Percentiles rank a stretch among this genome's conserved stretches.
Evolutionary conservation across 2,888 invertebrate genomes (phyloP).

Genomic region (Metellina segmentata): DNA sequence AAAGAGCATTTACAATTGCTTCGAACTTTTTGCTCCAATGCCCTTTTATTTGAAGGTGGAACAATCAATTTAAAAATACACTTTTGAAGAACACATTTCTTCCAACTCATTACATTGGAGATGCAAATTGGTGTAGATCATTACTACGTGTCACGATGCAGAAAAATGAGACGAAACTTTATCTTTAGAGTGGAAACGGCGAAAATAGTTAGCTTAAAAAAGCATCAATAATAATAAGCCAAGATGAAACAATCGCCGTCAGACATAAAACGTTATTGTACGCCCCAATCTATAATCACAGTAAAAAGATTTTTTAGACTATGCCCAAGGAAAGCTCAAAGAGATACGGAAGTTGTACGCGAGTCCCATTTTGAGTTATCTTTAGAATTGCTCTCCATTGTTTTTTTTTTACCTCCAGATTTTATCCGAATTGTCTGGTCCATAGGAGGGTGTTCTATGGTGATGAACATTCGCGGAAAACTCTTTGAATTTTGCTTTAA

Average conservation of each 20-base stretch:
- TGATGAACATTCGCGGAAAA: not conserved
- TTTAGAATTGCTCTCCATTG: not conserved
- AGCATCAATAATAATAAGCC: not conserved
- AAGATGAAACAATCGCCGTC: not conserved
- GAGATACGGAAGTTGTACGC: not conserved
- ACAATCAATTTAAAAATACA: too few species aligned
- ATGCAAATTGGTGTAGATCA: too few species aligned
- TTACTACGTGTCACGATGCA: too few species aligned
- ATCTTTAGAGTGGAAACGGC: too few species aligned
- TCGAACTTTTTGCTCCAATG: too few species aligned
- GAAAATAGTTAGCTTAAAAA: not conserved
- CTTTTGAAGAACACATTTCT: too few species aligned
- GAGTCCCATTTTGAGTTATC: not conserved
- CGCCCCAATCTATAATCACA: not conserved
- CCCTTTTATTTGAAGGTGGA: too few species aligned
- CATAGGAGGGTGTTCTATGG: not conserved
- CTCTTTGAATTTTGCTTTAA: not conserved
- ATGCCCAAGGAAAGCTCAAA: not conserved
- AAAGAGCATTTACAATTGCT: too few species aligned
- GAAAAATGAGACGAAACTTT: too few species aligned
- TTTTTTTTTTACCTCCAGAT: not conserved
- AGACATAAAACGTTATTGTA: not conserved
- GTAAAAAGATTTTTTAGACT: not conserved
- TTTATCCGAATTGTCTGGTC: not conserved
- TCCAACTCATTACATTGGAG: too few species aligned